phyloP scores from a whole-genome alignment of 2,797 vertebrate genomes.

The Oryzias dopingdopingensis region DNA sequence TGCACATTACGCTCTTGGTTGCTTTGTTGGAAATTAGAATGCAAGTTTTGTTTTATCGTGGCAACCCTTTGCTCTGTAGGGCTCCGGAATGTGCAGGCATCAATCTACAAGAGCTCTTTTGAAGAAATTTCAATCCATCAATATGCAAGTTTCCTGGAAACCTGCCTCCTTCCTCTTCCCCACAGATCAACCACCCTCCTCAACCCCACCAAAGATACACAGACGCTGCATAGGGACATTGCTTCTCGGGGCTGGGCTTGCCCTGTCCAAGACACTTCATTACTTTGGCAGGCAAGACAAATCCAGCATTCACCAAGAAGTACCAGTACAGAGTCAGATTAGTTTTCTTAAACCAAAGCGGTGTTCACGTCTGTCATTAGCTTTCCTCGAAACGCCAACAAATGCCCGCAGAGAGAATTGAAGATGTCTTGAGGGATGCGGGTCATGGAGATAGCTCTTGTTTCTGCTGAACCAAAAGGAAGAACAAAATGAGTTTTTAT shows the following conservation, averaged over 20 bases:
- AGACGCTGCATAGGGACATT: conserved; percentile 58
- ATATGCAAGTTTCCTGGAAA: conserved; percentile 44
- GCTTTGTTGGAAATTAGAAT: background rate
- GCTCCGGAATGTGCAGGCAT: conserved; percentile 41
- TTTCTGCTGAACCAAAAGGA: conserved; percentile 34
- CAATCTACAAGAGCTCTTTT: conserved; percentile 31
- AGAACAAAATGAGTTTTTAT: conserved; percentile 8
- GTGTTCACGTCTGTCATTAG: conserved; percentile 37
- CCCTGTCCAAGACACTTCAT: conserved; percentile 63
- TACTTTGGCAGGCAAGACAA: conserved; percentile 50
- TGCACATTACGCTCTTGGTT: conserved; percentile 20
- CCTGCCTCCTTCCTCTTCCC: conserved; percentile 50
- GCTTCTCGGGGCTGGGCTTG: conserved; percentile 64
- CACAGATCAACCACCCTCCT: conserved; percentile 49
- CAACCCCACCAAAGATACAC: conserved; percentile 54
- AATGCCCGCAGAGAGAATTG: conserved; percentile 23
- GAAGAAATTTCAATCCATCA: conserved; percentile 48
- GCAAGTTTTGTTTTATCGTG: too few relatives aligned
- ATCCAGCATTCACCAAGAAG: conserved; percentile 23
- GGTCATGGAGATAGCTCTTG: conserved; percentile 35
- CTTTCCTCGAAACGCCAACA: conserved; percentile 31
- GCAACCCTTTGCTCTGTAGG: conserved; percentile 18
- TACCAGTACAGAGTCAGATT: conserved; percentile 11
- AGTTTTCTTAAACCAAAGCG: conserved; percentile 16
- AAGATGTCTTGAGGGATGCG: conserved; percentile 17